Evolutionary conservation across 2,113 vertebrate species (phyloP), one percentile per base, ranked within the genome.

Genomic region (Serilophus lunatus): DNA sequence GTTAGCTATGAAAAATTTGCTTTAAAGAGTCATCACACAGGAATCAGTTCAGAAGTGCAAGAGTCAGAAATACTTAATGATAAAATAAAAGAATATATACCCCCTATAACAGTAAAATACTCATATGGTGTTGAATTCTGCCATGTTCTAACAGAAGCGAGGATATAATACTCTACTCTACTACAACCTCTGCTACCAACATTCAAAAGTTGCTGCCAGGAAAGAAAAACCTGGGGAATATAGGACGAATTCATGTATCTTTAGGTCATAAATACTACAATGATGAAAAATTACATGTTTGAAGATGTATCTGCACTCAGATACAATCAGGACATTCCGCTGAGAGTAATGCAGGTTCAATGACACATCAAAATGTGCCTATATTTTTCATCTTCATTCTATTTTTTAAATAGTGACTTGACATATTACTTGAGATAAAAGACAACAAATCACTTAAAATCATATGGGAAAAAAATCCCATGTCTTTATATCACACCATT

Each of bases 111-210:
- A 63, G 24, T 38, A 38, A 63, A 56, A 82, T 18, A 10, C 18
- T 42, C 19, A 61, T 40, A 38, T 2, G 29, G 15, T 12, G 5
- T 35, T 71, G 38, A 33, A 63, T 88, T 86, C 60, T 75, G 9
- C 15, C 35, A 16, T 20, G 4, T 61, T 87, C 26, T 18, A 44
- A 4, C 1, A 84, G 72, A 38, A 71, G 26, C 0, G 0, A 65
- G 3, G 11, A 19, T 61, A 29, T 11, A 35, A 18, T 44, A 14
- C 22, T 36, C 12, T 6, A 11, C 18, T n/a, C 12, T 6, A 11
- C 18, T n/a, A 9, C 9, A 74, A 18, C 18, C 4, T 53, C 22
- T 60, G 17, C 19, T 42, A 23, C 9, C 74, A 78, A 5, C 12
- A 42, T 28, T 35, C 3, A 45, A 70, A 77, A 74, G 12, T n/a